These are phyloP conservation scores for Perca schrenkii DNA, from an alignment of 2,113 vertebrate species.

Conservation along the genomic window DNA sequence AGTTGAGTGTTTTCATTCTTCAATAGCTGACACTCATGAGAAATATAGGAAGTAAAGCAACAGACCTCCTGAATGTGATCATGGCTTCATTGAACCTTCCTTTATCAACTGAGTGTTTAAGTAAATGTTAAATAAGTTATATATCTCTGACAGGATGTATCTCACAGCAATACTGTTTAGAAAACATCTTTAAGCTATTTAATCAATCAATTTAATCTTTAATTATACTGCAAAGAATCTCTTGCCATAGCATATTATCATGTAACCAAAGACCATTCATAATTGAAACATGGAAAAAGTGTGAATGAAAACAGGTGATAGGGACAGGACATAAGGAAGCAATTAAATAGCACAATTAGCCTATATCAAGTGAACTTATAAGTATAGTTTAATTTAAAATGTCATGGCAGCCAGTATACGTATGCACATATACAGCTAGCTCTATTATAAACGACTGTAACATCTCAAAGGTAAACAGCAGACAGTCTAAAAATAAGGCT, in stretches of 20 bases:
- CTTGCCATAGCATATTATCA: neutral
- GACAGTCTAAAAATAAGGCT: neutral
- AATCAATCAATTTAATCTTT: neutral
- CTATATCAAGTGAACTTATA: neutral
- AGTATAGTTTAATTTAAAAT: neutral
- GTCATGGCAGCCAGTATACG: neutral
- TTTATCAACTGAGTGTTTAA: neutral
- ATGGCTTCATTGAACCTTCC: neutral
- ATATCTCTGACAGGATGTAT: neutral
- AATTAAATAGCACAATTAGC: neutral
- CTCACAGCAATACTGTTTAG: neutral
- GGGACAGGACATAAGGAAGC: too few relatives aligned
- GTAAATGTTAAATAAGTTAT: too few relatives aligned
- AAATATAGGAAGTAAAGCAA: neutral
- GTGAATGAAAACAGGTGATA: neutral
- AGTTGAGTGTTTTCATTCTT: slow-evolving; percentile 39
- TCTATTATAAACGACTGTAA: neutral
- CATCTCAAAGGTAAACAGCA: neutral
- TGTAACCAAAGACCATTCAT: neutral
- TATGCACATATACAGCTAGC: too few relatives aligned
- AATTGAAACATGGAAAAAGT: neutral
- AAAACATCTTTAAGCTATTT: neutral
- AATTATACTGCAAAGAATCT: neutral
- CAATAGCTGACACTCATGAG: slow-evolving; percentile 11
- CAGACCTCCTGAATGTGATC: neutral